Base-by-base conservation (phyloP, 2,797 vertebrate genomes). In the Gobio occitaniae region DNA sequence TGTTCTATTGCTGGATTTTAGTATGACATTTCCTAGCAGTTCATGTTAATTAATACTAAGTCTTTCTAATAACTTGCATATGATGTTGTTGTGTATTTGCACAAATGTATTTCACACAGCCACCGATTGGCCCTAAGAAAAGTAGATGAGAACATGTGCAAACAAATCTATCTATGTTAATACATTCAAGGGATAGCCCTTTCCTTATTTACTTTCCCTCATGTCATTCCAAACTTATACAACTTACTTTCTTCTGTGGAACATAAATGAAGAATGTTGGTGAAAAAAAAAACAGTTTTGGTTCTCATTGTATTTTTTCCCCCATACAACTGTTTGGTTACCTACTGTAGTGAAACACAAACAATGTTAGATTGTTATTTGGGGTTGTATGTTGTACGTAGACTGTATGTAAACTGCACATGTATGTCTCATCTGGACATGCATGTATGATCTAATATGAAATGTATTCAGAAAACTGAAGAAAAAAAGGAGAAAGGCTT, bases 81-180 rank as follows among this genome's bases (percentile, higher is more conserved):
- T 44, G 41, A 44, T 21, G 17, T 25, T 54, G 50, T 76, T 68
- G 65, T 41, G 21, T 59, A 78, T 25, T 61, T 78, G 54, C 21
- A 78, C 75, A 47, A 29, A 32, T 75, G 29, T 63, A 54, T 74
- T 74, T 75, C 21, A 50, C 44, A 25, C 44, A 72, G n/a, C 13
- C 52, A 52, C 11, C 11, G n/a, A 52, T 29, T 25, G 36, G 21
- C 13, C 41, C 29, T 52, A 52, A 54, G 41, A 29, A 17, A 32
- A 48, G n/a, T 78, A 25, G 8, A 32, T 32, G 32, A 32, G 32
- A 32, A 54, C 6, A 19, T 19, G 50, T 54, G 6, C 25, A 32
- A 32, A 36, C 16, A 66, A 15, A 66, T 36, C 61, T 10, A 50
- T 15, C 6, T 7, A n/a, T 15, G 9, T 69, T 1, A 52, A 68